phyloP scores from a whole-genome alignment of 2,888 invertebrate species.

The Drosophila hamatofila region DNA sequence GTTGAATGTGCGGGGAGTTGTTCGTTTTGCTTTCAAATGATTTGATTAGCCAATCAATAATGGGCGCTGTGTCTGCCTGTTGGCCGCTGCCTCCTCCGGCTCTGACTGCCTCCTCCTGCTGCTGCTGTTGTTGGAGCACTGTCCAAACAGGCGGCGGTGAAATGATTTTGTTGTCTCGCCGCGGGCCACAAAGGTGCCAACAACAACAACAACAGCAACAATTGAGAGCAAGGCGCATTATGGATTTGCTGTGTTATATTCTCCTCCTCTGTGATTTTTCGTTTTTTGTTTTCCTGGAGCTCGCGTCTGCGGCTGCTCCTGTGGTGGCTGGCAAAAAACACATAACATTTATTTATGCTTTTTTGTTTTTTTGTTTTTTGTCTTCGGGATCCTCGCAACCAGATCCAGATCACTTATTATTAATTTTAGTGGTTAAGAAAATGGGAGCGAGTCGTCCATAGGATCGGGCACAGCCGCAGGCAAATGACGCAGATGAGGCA shows the following conservation, averaged over 20 bases:
- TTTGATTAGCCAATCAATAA: conserved; percentile 81
- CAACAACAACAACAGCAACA: conserved; percentile 75
- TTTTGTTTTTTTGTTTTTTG: conserved; percentile 13
- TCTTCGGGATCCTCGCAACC: conserved; percentile 71
- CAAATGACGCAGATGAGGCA: conserved; percentile 73
- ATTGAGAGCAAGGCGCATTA: conserved; percentile 70
- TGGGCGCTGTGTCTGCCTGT: conserved; percentile 51
- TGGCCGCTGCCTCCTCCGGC: background rate
- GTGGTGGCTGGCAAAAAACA: conserved; percentile 78
- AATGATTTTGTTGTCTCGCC: conserved; percentile 85
- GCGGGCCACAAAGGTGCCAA: conserved; percentile 84
- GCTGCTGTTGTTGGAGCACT: conserved; percentile 9
- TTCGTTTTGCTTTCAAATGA: conserved; percentile 61
- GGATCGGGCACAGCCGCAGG: conserved; percentile 73
- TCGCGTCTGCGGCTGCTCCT: conserved; percentile 61
- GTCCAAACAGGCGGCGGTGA: conserved; percentile 75
- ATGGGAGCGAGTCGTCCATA: conserved; percentile 64
- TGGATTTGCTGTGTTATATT: conserved; percentile 76
- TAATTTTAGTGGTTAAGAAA: conserved; percentile 84
- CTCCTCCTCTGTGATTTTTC: conserved; percentile 24
- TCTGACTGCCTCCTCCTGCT: background rate
- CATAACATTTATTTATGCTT: conserved; percentile 80
- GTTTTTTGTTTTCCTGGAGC: conserved; percentile 20
- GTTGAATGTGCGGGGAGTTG: conserved; percentile 44
- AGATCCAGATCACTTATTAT: conserved; percentile 84